Conservation (phyloP, 2,888 invertebrate genomes). For the Eurytoma californica region DNA sequence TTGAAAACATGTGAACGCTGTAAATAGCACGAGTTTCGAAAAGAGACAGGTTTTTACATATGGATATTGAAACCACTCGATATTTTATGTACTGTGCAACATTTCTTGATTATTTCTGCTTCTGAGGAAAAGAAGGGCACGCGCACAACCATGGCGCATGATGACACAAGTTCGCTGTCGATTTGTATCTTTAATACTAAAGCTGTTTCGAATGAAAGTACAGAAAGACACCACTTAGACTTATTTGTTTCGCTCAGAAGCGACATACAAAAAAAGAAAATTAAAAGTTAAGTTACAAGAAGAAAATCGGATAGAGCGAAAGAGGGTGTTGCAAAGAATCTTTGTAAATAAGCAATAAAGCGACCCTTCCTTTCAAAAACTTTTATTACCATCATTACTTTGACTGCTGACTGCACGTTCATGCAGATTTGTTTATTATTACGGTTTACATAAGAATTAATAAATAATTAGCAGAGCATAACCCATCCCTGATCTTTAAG, state of each 20-base stretch:
- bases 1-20: constrained; percentile 39
- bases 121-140: constrained; percentile 10
- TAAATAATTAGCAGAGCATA: constrained; percentile 50
- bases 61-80: constrained; percentile 49
- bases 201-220: constrained; percentile 51
- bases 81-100: constrained; percentile 14
- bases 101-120: constrained; percentile 13
- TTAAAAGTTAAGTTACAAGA: constrained; percentile 35
- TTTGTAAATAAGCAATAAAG: constrained; percentile 56
- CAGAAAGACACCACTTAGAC: constrained; percentile 38
- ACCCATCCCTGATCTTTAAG: constrained; percentile 34
- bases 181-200: constrained; percentile 28
- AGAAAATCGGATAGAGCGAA: constrained; percentile 16
- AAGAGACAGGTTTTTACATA: constrained; percentile 27
- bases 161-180: constrained; percentile 33
- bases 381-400: constrained; percentile 49
- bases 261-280: constrained; percentile 17
- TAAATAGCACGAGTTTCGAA: constrained; percentile 48
- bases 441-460: constrained; percentile 51
- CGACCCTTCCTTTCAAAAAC: constrained; percentile 40
- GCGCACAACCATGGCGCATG: constrained; percentile 23
- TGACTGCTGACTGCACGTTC: constrained; percentile 53
- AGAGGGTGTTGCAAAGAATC: constrained; percentile 48
- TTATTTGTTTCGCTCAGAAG: constrained; percentile 38
- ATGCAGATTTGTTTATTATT: constrained; percentile 52